Percentiles rank a stretch among this genome's conserved stretches.
These are phyloP conservation scores for Monopterus albus DNA, from an alignment of 2,113 vertebrate species.

Conservation along the genomic window DNA sequence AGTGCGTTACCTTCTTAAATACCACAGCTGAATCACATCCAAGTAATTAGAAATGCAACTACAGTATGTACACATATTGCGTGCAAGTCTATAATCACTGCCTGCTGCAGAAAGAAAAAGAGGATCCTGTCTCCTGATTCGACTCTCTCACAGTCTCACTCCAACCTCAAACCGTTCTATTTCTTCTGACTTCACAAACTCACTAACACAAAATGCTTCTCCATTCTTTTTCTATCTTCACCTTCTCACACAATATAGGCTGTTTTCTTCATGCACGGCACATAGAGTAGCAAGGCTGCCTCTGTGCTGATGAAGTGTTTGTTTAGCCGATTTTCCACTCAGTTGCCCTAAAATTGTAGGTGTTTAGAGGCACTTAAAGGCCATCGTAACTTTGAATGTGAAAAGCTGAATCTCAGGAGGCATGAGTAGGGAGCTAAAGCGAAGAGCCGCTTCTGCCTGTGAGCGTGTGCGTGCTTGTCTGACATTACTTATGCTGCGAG, in stretches of 20 bases:
- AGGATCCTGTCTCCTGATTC: not conserved
- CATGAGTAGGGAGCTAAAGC: conserved; percentile 37
- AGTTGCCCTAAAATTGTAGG: conserved; percentile 72
- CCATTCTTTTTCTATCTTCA: conserved; percentile 16
- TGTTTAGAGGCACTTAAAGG: conserved; percentile 76
- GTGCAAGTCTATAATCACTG: conserved; percentile 3
- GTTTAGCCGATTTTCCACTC: conserved; percentile 81
- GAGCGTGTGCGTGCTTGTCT: too few relatives aligned
- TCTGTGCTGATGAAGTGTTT: conserved; percentile 77
- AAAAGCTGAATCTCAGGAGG: conserved; percentile 44
- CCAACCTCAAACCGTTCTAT: not conserved
- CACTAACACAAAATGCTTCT: not conserved
- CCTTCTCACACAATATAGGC: conserved; percentile 13
- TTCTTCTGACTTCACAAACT: not conserved
- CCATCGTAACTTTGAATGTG: conserved; percentile 59
- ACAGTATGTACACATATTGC: conserved; percentile 2
- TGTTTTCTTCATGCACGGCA: conserved; percentile 51
- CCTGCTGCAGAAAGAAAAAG: conserved; percentile 8
- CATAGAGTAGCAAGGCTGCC: conserved; percentile 49
- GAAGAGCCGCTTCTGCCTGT: conserved; percentile 40
- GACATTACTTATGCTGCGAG: too few relatives aligned
- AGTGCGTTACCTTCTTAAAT: conserved; percentile 17
- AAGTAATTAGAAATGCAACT: conserved; percentile 1
- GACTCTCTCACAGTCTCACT: conserved; percentile 22
- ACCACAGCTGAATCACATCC: not conserved